These are phyloP conservation scores for Adela reaumurella DNA, from an alignment of 2,888 invertebrate genomes.

Conservation along the genomic window DNA sequence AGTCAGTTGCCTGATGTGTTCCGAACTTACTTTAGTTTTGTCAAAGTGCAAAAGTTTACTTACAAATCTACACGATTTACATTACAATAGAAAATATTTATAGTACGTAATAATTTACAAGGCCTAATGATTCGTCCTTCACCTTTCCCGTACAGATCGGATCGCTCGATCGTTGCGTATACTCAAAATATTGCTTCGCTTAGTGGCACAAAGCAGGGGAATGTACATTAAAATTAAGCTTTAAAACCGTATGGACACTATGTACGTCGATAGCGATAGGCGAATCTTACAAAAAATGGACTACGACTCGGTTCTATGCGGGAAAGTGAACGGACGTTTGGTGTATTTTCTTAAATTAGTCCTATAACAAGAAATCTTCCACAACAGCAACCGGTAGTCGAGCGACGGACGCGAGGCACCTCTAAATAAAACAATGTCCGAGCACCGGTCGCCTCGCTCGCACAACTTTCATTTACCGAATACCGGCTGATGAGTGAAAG, in stretches of 20 bases:
- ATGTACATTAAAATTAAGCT: too few relatives aligned
- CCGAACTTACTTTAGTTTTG: background rate
- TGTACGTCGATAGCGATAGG: background rate
- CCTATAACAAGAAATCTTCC: background rate
- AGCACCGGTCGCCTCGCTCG: too few relatives aligned
- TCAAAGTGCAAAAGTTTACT: background rate
- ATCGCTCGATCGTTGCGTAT: too few relatives aligned
- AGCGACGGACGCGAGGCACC: background rate
- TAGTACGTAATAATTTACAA: background rate
- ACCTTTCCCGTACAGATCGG: background rate
- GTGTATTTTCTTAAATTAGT: background rate
- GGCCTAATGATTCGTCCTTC: background rate
- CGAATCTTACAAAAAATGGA: background rate
- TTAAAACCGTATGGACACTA: too few relatives aligned
- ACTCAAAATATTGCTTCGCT: too few relatives aligned
- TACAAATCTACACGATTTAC: background rate
- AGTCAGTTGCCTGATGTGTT: background rate
- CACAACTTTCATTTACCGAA: background rate
- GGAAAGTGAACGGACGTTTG: background rate
- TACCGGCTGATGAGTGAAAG: background rate
- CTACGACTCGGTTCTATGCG: background rate
- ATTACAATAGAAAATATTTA: background rate
- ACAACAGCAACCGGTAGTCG: background rate
- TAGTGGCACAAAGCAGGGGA: too few relatives aligned
- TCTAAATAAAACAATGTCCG: too few relatives aligned